Evolutionary conservation across 1,140 invertebrate species (phyloP).

Genomic region (Lamellibrachia luymesi): DNA sequence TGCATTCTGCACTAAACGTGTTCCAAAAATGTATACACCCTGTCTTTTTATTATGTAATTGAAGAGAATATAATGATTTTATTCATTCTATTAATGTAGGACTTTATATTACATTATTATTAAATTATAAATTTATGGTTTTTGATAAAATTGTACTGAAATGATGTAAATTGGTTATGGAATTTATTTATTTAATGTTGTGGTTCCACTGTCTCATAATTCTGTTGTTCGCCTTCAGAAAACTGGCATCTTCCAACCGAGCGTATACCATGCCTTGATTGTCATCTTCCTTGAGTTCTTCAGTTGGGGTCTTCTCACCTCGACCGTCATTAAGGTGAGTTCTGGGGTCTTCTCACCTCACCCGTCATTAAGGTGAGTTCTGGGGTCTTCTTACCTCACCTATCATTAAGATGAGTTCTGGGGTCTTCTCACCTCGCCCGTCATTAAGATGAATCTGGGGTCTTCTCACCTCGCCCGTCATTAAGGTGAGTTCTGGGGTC

Average conservation of each 20-base stretch:
- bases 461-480: too few species aligned
- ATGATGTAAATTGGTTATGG: background rate
- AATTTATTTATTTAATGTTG: background rate
- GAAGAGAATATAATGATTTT: background rate
- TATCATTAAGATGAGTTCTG: too few species aligned
- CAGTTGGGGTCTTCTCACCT: constrained; percentile 96
- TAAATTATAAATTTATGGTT: background rate
- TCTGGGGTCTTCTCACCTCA: background rate
- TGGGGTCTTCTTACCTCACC: too few species aligned
- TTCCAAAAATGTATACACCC: background rate
- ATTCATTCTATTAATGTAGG: background rate
- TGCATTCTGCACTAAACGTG: background rate
- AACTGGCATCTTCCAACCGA: constrained; percentile 64
- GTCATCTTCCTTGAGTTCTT: constrained; percentile 99
- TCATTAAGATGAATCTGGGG: too few species aligned
- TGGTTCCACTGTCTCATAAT: background rate
- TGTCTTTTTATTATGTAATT: too few species aligned
- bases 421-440: too few species aligned
- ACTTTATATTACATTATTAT: background rate
- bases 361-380: constrained; percentile 71
- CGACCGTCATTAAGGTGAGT: constrained; percentile 94
- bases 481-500: too few species aligned
- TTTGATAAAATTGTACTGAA: background rate
- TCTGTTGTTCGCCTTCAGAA: constrained; percentile 12
- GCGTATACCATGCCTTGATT: constrained; percentile 95